Evolutionary conservation across 2,113 vertebrate species (phyloP).

Genomic region (Maccullochella peelii): DNA sequence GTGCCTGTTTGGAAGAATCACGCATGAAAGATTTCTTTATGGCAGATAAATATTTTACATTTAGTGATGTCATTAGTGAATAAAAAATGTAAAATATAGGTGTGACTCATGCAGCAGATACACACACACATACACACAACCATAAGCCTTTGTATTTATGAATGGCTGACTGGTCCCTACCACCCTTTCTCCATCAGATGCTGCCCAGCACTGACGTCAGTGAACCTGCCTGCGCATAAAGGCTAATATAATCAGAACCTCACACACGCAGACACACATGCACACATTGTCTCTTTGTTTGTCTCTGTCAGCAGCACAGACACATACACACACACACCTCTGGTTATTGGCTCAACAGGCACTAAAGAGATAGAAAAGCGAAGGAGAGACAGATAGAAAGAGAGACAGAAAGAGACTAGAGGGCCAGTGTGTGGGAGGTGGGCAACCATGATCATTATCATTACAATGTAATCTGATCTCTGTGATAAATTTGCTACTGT

Average conservation of each 20-base stretch:
- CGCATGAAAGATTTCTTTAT: not conserved
- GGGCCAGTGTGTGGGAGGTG: slow-evolving; percentile 24
- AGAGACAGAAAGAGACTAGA: slow-evolving; percentile 1
- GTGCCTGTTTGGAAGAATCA: not conserved
- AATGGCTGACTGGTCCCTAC: slow-evolving; percentile 42
- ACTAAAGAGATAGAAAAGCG: slow-evolving; percentile 25
- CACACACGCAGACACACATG: slow-evolving; percentile 26
- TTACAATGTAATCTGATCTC: slow-evolving; percentile 47
- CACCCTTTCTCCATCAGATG: slow-evolving; percentile 42
- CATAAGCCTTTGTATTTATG: slow-evolving; percentile 45
- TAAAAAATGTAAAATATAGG: slow-evolving; percentile 16
- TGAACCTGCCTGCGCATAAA: slow-evolving; percentile 68
- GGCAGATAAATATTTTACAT: slow-evolving; percentile 1
- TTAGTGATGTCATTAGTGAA: not conserved
- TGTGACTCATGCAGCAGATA: slow-evolving; percentile 31
- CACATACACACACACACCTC: slow-evolving; percentile 12
- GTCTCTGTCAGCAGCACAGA: slow-evolving; percentile 26
- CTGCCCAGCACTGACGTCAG: slow-evolving; percentile 70
- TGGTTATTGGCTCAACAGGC: slow-evolving; percentile 36
- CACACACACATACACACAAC: slow-evolving; percentile 18
- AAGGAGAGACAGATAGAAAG: not conserved
- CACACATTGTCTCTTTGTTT: slow-evolving; percentile 36
- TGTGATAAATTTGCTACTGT: slow-evolving; percentile 15
- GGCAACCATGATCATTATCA: slow-evolving; percentile 29
- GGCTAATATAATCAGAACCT: slow-evolving; percentile 70